These are phyloP conservation scores for Galagoides demidoff DNA, from an alignment of 2,797 vertebrate genomes.

Conservation along the genomic window DNA sequence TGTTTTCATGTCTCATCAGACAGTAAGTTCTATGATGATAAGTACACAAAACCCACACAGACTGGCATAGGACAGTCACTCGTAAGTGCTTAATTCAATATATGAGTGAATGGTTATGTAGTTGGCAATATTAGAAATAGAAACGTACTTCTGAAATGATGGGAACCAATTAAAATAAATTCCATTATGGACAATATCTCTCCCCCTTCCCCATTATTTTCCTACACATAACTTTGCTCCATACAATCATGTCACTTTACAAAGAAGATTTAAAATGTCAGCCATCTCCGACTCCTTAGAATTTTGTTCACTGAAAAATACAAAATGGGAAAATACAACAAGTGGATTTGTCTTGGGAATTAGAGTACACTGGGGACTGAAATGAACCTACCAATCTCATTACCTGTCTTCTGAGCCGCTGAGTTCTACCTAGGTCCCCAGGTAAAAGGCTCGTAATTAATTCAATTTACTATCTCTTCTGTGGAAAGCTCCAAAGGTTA, in stretches of 20 bases:
- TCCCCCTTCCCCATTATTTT: not conserved
- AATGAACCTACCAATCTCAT: constrained; percentile 45
- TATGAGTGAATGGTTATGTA: not conserved
- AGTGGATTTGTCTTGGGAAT: not conserved
- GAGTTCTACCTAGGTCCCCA: constrained; percentile 41
- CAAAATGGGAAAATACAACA: constrained; percentile 1
- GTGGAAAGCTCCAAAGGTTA: constrained; percentile 75
- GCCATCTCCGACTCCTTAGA: not conserved
- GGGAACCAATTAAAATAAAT: not conserved
- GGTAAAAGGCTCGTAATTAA: constrained; percentile 75
- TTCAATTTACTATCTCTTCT: constrained; percentile 72
- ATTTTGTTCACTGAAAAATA: constrained; percentile 64
- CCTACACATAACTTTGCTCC: not conserved
- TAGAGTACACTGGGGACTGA: constrained; percentile 31
- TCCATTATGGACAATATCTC: not conserved
- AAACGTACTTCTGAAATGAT: not conserved
- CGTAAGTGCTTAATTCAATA: not conserved
- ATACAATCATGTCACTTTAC: not conserved
- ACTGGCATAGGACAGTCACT: not conserved
- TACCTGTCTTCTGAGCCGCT: constrained; percentile 46
- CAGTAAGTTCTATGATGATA: not conserved
- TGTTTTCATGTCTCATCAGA: not conserved
- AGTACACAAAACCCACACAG: not conserved
- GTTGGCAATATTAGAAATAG: not conserved
- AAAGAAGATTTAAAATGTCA: constrained; percentile 65